Evolutionary conservation across 30 jellyfish, hydroid and myxozoan genomes (phyloP), one percentile per base, ranked within the genome.

Genomic region (Mastigias papua): DNA sequence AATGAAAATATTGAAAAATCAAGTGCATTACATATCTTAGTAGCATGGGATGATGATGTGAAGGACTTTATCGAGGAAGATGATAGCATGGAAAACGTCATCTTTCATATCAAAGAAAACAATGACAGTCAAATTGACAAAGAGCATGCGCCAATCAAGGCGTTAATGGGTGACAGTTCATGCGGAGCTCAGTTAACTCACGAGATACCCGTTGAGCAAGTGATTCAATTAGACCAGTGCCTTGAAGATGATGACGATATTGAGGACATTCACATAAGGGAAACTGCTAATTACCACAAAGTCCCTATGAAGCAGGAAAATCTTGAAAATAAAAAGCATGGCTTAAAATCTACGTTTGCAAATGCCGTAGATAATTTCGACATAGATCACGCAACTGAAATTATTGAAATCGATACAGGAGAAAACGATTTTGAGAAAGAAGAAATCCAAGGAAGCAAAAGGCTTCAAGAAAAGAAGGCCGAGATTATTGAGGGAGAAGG

Each of bases 381-480:
- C 5, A 28, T 28, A 32, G 62, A 69, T 28, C 29, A 33, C 26
- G 62, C 10, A 7, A 20, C 28, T 20, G 81, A 69, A 33, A 69
- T 69, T 11, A 30, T 69, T 30, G 81, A 30, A 29, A 69, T 69
- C 16, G 81, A 69, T 17, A 33, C 81, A 28, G 81, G 62, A 10
- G 81, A 33, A 48, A 62, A 69, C 19, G 61, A 69, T 11, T 28
- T 69, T 28, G 81, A 69, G 27, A 0, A 26, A 30, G 13, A 69
- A 62, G 2, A 69, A 5, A n/a, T 17, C 26, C 20, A 19, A 32
- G 16, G 27, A 7, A 26, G 21, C 2, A 64, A 16, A 5, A 25
- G 32, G n/a, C 22, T 69, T 29, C 63, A 5, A 33, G 81, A 31
- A 28, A 23, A 37, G 20, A 20, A 58, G 26, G 70, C 26, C 29